Percentiles rank a stretch among this genome's conserved stretches.
Evolutionary conservation across 1,140 invertebrate genomes (phyloP).

Genomic region (Ooceraea biroi): DNA sequence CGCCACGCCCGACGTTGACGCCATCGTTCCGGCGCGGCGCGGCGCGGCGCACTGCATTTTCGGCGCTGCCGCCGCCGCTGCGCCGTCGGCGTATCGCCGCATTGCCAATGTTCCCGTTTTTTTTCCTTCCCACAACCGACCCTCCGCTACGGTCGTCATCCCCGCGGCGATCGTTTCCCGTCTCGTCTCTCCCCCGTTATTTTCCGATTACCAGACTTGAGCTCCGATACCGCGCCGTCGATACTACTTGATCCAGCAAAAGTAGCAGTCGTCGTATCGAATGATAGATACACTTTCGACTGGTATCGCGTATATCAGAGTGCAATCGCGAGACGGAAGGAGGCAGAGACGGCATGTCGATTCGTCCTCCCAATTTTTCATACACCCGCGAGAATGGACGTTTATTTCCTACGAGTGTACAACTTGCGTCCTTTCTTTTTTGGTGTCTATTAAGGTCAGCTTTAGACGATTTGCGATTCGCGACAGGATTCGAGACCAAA

Average conservation of each 20-base stretch:
- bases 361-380: no score
- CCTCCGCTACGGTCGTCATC: no score
- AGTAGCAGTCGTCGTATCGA: background rate
- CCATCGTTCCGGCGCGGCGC: conserved; percentile 67
- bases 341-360: no score
- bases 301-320: conserved; percentile 7
- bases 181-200: background rate
- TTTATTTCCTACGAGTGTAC: no score
- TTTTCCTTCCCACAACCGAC: no score
- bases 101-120: conserved; percentile 70
- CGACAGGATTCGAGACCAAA: no score
- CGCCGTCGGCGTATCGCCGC: conserved; percentile 71
- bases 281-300: conserved; percentile 24
- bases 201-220: background rate
- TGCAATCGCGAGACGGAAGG: background rate
- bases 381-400: no score
- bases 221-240: background rate
- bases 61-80: conserved; percentile 73
- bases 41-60: conserved; percentile 79
- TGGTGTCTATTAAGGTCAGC: no score
- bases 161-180: background rate
- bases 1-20: conserved; percentile 81
- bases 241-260: background rate
- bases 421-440: no score
- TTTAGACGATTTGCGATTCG: no score